A percentile compares a stretch with the other conserved stretches of the same genome.
These are phyloP conservation scores for Gymnarchus niloticus DNA, from an alignment of 2,113 vertebrate genomes.

Conservation along the genomic window DNA sequence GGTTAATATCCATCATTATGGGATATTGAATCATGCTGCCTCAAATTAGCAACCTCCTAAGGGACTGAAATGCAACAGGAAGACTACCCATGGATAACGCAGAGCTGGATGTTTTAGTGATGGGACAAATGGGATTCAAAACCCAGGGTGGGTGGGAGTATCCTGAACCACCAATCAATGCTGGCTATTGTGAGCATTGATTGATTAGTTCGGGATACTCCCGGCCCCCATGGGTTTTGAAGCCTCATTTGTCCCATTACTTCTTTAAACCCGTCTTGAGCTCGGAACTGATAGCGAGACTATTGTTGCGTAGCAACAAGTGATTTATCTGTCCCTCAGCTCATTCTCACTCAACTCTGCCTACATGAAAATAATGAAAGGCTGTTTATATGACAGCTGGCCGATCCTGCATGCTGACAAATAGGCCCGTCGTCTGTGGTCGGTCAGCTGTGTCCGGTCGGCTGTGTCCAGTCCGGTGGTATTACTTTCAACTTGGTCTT, in stretches of 20 bases:
- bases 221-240: too few relatives aligned
- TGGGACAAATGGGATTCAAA: too few relatives aligned
- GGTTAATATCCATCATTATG: not conserved
- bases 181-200: too few relatives aligned
- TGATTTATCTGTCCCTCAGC: not conserved
- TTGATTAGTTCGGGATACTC: too few relatives aligned
- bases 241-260: too few relatives aligned
- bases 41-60: not conserved
- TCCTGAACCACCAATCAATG: too few relatives aligned
- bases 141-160: too few relatives aligned
- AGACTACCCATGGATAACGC: not conserved
- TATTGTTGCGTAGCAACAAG: slow-evolving; percentile 8
- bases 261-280: not conserved
- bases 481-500: not conserved
- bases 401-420: not conserved
- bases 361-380: not conserved
- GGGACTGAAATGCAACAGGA: not conserved
- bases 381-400: not conserved
- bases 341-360: not conserved
- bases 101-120: too few relatives aligned
- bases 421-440: not conserved
- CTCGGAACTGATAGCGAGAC: not conserved
- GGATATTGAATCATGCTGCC: not conserved
- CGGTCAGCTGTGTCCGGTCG: not conserved
- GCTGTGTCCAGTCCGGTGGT: not conserved